These are phyloP conservation scores for Drosophila mauritiana DNA, from an alignment of 1,140 invertebrate genomes.

Conservation along the genomic window DNA sequence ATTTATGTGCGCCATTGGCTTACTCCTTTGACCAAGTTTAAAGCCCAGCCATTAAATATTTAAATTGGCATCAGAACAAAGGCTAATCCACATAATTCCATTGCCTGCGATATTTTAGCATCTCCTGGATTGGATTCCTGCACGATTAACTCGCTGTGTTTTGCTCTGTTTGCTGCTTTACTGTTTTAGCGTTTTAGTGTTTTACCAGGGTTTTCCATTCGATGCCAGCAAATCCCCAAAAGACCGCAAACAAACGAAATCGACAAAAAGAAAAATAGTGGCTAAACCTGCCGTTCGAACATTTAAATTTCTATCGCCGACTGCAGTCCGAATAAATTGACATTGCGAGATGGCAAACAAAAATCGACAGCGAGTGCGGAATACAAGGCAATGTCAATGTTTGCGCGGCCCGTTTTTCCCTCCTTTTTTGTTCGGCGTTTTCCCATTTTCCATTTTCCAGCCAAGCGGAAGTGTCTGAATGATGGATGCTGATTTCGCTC, in stretches of 20 bases:
- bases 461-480: conserved; percentile 19
- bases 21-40: conserved; percentile 11
- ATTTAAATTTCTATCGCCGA: conserved; percentile 48
- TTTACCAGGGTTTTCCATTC: conserved; percentile 18
- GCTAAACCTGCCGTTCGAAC: conserved; percentile 38
- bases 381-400: conserved; percentile 42
- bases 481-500: conserved; percentile 29
- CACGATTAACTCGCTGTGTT: conserved; percentile 18
- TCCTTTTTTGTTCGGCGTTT: neutral
- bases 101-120: conserved; percentile 8
- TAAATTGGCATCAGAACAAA: conserved; percentile 27
- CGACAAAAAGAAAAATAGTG: conserved; percentile 20
- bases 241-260: conserved; percentile 46
- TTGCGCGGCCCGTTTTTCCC: conserved; percentile 4
- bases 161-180: conserved; percentile 5
- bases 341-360: conserved; percentile 22
- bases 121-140: neutral
- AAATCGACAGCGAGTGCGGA: conserved; percentile 22
- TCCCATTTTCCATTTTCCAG: conserved; percentile 2
- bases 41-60: conserved; percentile 27
- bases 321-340: conserved; percentile 38
- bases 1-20: conserved; percentile 16
- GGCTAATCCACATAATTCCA: conserved; percentile 40
- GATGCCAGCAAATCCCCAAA: conserved; percentile 30
- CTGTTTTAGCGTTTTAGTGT: neutral